Conservation (phyloP, 2,888 invertebrate genomes). For the Synanthedon tipuliformis region DNA sequence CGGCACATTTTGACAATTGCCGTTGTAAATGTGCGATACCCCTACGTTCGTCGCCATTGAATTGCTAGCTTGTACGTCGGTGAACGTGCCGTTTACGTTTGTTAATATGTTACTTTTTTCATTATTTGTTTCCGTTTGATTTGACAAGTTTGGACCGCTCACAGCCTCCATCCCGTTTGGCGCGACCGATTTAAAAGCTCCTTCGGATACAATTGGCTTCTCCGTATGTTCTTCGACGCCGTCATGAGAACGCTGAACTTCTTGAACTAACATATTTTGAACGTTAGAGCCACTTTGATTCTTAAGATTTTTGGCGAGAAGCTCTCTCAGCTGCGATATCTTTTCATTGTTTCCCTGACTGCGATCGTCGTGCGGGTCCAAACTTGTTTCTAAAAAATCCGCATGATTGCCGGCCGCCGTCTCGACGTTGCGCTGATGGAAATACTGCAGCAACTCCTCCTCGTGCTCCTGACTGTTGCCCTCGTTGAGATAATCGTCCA, state of each 20-base stretch:
- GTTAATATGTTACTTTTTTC: conserved; percentile 29
- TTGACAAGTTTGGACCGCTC: conserved; percentile 26
- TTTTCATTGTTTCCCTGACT: conserved; percentile 72
- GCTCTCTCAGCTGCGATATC: conserved; percentile 78
- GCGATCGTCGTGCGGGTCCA: conserved; percentile 61
- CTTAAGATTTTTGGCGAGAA: conserved; percentile 75
- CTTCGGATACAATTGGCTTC: conserved; percentile 31
- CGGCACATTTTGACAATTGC: conserved; percentile 66
- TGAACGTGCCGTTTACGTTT: conserved; percentile 35
- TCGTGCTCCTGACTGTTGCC: conserved; percentile 84
- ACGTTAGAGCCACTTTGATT: conserved; percentile 52
- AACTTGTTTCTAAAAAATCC: conserved; percentile 53
- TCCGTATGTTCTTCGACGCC: conserved; percentile 25
- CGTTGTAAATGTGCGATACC: conserved; percentile 41
- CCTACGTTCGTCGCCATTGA: conserved; percentile 25
- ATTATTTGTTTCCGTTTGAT: conserved; percentile 20
- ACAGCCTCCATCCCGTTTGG: conserved; percentile 15
- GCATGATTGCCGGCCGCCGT: conserved; percentile 15
- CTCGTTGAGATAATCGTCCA: conserved; percentile 84
- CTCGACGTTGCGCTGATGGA: conserved; percentile 67
- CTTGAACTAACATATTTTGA: conserved; percentile 27
- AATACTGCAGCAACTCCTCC: conserved; percentile 86
- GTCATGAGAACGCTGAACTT: conserved; percentile 22
- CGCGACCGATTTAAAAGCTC: conserved; percentile 43
- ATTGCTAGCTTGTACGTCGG: conserved; percentile 24